phyloP scores from a whole-genome alignment of 1,140 invertebrate species.

The Drosophila subobscura region DNA sequence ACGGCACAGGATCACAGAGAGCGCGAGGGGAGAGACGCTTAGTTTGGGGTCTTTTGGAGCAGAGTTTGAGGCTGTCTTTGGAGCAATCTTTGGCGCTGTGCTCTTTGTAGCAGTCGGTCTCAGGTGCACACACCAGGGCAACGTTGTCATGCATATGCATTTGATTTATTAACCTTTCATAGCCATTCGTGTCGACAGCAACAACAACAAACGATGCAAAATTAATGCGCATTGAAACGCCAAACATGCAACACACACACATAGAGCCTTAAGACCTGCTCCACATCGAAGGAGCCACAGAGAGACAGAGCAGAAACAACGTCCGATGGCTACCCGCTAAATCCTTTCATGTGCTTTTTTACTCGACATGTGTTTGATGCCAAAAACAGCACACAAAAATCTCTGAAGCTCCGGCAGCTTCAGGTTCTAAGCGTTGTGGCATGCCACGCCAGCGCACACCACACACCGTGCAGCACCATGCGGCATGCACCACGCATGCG shows the following conservation, averaged over 20 bases:
- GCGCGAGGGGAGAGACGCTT: conserved; percentile 2
- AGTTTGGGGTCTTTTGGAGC: too few species aligned
- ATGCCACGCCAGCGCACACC: conserved; percentile 12
- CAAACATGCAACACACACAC: conserved; percentile 67
- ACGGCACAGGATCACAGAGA: background rate
- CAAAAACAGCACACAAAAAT: conserved; percentile 69
- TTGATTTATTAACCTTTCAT: conserved; percentile 81
- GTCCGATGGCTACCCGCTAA: conserved; percentile 27
- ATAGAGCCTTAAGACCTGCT: background rate
- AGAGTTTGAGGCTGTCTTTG: too few species aligned
- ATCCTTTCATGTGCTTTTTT: conserved; percentile 70
- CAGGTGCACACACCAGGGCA: conserved; percentile 53
- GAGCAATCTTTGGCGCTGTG: too few species aligned
- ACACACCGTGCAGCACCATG: conserved; percentile 16
- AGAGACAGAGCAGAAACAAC: background rate
- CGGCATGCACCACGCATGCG: conserved; percentile 53
- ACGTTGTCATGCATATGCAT: conserved; percentile 73
- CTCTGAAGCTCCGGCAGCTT: conserved; percentile 60
- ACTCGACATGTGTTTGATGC: conserved; percentile 77
- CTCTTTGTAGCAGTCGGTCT: conserved; percentile 39
- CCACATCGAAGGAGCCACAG: conserved; percentile 25
- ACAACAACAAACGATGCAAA: conserved; percentile 67
- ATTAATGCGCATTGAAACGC: conserved; percentile 79
- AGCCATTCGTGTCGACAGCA: conserved; percentile 78
- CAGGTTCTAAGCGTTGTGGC: conserved; percentile 39